Evolutionary conservation across 2,113 vertebrate genomes (phyloP), one percentile per base, ranked within the genome.

Genomic region (Mobula hypostoma): DNA sequence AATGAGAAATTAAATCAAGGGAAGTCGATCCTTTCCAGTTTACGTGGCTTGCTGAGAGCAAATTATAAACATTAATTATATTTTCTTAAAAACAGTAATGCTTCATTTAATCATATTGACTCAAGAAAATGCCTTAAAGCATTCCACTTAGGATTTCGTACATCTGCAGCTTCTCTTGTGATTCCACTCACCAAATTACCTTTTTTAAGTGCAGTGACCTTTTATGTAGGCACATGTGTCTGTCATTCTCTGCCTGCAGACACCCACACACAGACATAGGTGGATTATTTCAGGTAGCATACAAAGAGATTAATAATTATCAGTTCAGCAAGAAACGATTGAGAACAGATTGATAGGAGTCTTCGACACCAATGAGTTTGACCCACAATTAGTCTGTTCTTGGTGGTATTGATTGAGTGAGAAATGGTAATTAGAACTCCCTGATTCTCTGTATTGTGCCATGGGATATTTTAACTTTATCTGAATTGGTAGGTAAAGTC

Each of bases 131-230:
- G 63, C 72, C 19, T 29, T 58, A 58, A 88, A 88, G 58, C 83
- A 88, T 88, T 63, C 58, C 48, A 48, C 48, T 48, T 48, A 48
- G 48, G 48, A 48, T 48, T 48, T 48, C 1, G 2, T 48, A 48
- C 48, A 48, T 48, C 48, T 48, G 48, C 48, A 48, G 48, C 48
- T 48, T 48, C 48, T 48, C 48, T 48, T 48, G 48, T 48, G 48
- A 48, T 48, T 48, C 48, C 83, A n/a, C 29, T 9, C 8, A 85
- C 24, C 82, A 85, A 48, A 85, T 85, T 85, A 12, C 82, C 63
- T 48, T 36, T 88, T 63, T 88, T 61, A 88, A 63, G 58, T n/a
- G 58, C 58, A 88, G 83, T 88, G 83, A 88, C 27, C 61, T 88
- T 6, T 88, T 63, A 88, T 29, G 24, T 32, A 27, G 83, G 83